Evolutionary conservation across 2,888 invertebrate genomes (phyloP).

Genomic region (Matsumyia berberina): DNA sequence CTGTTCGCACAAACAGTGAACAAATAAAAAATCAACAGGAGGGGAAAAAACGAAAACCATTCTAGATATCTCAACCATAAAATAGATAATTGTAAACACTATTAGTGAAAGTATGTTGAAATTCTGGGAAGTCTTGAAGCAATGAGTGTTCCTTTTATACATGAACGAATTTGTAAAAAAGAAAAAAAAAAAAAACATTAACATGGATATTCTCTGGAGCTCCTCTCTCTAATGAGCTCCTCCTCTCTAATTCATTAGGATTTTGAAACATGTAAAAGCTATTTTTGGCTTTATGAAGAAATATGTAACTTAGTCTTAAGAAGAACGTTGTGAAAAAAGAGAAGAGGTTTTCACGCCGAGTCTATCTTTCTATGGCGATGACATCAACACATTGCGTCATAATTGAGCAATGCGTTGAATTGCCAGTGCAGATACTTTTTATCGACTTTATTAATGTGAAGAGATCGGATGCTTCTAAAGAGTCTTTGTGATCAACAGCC

Average conservation of each 20-base stretch:
- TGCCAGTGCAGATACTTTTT: neutral
- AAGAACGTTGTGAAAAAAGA: neutral
- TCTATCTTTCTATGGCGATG: neutral
- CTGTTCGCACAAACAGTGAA: constrained; percentile 30
- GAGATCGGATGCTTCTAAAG: neutral
- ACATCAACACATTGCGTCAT: constrained; percentile 2
- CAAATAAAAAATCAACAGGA: constrained; percentile 18
- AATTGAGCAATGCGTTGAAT: neutral
- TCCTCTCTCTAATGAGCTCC: constrained; percentile 7
- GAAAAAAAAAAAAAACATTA: neutral
- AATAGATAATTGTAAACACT: constrained; percentile 35
- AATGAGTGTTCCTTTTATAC: neutral
- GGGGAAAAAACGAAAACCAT: neutral
- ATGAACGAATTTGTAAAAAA: neutral
- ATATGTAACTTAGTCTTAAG: neutral
- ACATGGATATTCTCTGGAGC: neutral
- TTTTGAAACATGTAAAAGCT: constrained; percentile 18
- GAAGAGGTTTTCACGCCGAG: neutral
- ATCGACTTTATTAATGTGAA: neutral
- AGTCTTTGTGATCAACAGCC: too few relatives aligned
- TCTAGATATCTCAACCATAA: constrained; percentile 41
- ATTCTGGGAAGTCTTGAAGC: neutral
- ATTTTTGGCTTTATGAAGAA: constrained; percentile 10
- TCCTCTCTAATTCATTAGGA: neutral
- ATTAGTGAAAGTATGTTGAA: constrained; percentile 38